phyloP scores from a whole-genome alignment of 2,797 vertebrate genomes.

The Notoglanidium macrostoma region DNA sequence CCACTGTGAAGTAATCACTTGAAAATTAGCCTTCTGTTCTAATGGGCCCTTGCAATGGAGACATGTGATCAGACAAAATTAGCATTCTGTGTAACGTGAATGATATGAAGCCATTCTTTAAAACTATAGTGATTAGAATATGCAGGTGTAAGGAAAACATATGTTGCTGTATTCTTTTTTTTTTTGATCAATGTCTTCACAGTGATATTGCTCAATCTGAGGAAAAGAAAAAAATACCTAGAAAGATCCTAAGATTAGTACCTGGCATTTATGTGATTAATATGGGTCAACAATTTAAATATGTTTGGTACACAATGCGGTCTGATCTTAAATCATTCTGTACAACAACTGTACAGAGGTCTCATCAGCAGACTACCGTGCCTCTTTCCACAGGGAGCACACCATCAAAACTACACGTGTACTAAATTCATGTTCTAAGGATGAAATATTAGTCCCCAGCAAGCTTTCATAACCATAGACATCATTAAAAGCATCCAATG shows the following conservation, averaged over 20 bases:
- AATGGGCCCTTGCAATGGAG: conserved; percentile 74
- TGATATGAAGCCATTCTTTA: conserved; percentile 64
- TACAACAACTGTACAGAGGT: not conserved
- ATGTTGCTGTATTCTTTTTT: not conserved
- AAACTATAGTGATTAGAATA: conserved; percentile 71
- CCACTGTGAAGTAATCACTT: conserved; percentile 85
- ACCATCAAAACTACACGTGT: not conserved
- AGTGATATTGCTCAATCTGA: too few species aligned
- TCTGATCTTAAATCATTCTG: not conserved
- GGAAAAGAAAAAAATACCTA: not conserved
- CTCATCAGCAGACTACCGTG: not conserved
- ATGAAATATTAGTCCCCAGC: not conserved
- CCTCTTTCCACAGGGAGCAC: not conserved
- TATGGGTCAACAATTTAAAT: not conserved
- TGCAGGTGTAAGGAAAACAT: not conserved
- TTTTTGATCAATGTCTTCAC: not conserved
- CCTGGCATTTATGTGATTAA: not conserved
- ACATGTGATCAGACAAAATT: conserved; percentile 76
- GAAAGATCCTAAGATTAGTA: conserved; percentile 8
- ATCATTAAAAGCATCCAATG: not conserved
- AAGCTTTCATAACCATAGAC: not conserved
- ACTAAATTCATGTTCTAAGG: not conserved
- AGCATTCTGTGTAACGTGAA: conserved; percentile 74
- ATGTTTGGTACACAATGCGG: not conserved
- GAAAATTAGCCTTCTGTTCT: conserved; percentile 80